These are phyloP conservation scores for Electrophaes corylata DNA, from an alignment of 2,888 invertebrate genomes.

Conservation along the genomic window DNA sequence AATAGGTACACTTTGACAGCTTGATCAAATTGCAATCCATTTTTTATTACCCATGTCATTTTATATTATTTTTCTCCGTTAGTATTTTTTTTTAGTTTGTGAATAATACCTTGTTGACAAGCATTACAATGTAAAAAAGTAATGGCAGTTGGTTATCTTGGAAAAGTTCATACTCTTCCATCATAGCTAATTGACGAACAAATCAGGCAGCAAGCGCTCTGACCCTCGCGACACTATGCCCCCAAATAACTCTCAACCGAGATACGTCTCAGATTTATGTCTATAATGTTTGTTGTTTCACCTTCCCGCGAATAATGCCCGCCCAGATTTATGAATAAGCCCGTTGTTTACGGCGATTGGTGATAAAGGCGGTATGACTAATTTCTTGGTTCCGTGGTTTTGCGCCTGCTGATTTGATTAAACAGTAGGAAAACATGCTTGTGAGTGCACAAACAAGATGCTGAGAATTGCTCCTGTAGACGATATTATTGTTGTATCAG, in stretches of 20 bases:
- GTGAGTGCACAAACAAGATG: not conserved
- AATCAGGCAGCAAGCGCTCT: slow-evolving; percentile 18
- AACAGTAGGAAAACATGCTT: slow-evolving; percentile 21
- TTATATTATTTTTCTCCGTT: too few relatives aligned
- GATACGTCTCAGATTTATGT: slow-evolving; percentile 83
- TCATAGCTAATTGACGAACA: too few relatives aligned
- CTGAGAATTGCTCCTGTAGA: not conserved
- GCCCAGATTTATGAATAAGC: slow-evolving; percentile 80
- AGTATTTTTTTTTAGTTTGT: too few relatives aligned
- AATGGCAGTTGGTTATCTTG: too few relatives aligned
- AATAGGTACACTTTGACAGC: too few relatives aligned
- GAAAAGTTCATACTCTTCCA: too few relatives aligned
- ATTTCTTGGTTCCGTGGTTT: slow-evolving; percentile 47
- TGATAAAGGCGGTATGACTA: slow-evolving; percentile 66
- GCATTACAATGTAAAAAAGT: too few relatives aligned
- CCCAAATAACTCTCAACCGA: slow-evolving; percentile 67
- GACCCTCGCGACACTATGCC: slow-evolving; percentile 45
- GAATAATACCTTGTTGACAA: too few relatives aligned
- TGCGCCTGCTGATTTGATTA: slow-evolving; percentile 32
- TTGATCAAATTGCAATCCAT: too few relatives aligned
- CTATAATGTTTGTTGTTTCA: slow-evolving; percentile 83
- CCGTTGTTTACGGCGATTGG: slow-evolving; percentile 67
- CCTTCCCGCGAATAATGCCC: slow-evolving; percentile 79
- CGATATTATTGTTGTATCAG: too few relatives aligned
- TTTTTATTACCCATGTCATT: too few relatives aligned